These are phyloP conservation scores for Tinea trinotella DNA, from an alignment of 2,888 invertebrate species.

Conservation along the genomic window DNA sequence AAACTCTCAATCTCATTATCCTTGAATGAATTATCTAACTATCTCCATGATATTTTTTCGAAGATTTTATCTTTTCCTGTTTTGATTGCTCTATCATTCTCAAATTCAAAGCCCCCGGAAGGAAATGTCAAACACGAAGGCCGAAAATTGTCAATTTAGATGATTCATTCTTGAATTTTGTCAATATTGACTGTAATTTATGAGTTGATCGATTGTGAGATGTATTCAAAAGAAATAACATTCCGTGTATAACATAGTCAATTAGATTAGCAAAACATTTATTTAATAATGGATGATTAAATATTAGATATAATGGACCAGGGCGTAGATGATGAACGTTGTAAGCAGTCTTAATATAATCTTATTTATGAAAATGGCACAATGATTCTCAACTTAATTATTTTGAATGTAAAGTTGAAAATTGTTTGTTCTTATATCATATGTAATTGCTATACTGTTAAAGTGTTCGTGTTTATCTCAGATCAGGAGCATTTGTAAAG, in stretches of 20 bases:
- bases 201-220: neutral
- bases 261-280: slow-evolving; percentile 5
- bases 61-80: neutral
- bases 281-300: neutral
- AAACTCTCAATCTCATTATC: neutral
- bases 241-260: neutral
- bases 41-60: neutral
- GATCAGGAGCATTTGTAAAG: neutral
- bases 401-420: no score
- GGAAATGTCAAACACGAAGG: neutral
- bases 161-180: neutral
- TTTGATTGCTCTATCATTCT: neutral
- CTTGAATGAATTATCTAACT: neutral
- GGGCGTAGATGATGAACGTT: no score
- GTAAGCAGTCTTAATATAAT: slow-evolving; percentile 54
- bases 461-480: no score
- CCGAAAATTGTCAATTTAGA: neutral
- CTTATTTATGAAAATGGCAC: slow-evolving; percentile 29
- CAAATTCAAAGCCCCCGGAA: neutral
- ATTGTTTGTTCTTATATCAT: no score
- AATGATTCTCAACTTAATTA: no score
- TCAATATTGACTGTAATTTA: neutral
- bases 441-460: no score
- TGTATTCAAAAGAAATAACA: neutral
- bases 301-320: neutral